Conservation (phyloP, 2,888 invertebrate genomes). For the Oscheius sp. region DNA sequence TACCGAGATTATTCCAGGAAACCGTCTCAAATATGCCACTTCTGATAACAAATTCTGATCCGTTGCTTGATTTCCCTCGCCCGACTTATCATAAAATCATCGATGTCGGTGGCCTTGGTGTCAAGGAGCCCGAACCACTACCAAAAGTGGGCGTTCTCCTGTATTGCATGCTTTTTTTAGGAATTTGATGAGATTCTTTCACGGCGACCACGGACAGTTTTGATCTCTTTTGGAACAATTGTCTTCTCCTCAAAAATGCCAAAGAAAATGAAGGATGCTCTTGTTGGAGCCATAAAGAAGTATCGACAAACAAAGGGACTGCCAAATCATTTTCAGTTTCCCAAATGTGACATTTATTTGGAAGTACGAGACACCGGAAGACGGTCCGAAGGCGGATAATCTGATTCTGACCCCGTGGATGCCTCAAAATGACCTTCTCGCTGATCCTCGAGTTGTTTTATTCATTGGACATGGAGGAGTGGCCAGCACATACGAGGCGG, state of each 20-base stretch:
- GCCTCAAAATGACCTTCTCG: conserved; percentile 74
- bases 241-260: conserved; percentile 32
- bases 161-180: neutral
- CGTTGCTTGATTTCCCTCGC: conserved; percentile 30
- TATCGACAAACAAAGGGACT: neutral
- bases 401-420: conserved; percentile 55
- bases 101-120: conserved; percentile 24
- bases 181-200: conserved; percentile 22
- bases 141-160: neutral
- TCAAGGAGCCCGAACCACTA: neutral
- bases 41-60: conserved; percentile 30
- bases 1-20: conserved; percentile 9
- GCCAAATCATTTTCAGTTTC: conserved; percentile 36
- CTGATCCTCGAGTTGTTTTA: conserved; percentile 11
- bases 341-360: conserved; percentile 61
- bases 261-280: conserved; percentile 9
- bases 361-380: conserved; percentile 57
- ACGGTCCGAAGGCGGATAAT: conserved; percentile 35
- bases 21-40: conserved; percentile 22
- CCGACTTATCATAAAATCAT: conserved; percentile 24
- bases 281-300: conserved; percentile 4
- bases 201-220: conserved; percentile 10
- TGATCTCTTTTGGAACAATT: conserved; percentile 35
- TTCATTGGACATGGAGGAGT: conserved; percentile 35
- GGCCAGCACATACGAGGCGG: conserved; percentile 23